These are phyloP conservation scores for Thymallus thymallus DNA, from an alignment of 2,113 vertebrate species.

Conservation along the genomic window DNA sequence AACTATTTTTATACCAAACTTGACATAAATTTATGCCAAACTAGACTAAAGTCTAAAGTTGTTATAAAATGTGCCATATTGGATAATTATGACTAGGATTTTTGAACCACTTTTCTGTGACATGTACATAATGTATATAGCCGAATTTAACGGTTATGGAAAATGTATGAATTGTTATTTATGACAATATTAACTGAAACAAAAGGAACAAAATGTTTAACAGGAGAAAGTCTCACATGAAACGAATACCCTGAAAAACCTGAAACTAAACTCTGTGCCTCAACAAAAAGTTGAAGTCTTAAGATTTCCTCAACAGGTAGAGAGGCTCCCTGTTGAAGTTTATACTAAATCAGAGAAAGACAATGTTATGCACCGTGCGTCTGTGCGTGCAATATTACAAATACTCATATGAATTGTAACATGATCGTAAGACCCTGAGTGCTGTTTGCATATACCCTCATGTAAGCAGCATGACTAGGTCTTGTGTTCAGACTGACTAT, in stretches of 20 bases:
- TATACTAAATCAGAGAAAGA: conserved; percentile 75
- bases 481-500: conserved; percentile 83
- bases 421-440: conserved; percentile 84
- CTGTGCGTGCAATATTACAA: conserved; percentile 66
- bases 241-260: conserved; percentile 91
- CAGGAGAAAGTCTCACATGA: conserved; percentile 93
- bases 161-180: conserved; percentile 93
- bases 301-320: conserved; percentile 97
- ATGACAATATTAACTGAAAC: conserved; percentile 93
- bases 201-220: conserved; percentile 82
- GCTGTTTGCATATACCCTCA: conserved; percentile 93
- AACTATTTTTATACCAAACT: conserved; percentile 96
- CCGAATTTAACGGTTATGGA: conserved; percentile 79
- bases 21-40: conserved; percentile 81
- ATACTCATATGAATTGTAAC: conserved; percentile 69
- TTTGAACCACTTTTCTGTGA: conserved; percentile 78
- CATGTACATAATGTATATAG: conserved; percentile 85
- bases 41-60: conserved; percentile 87
- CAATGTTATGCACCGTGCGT: conserved; percentile 65
- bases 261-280: conserved; percentile 92
- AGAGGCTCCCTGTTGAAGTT: conserved; percentile 95
- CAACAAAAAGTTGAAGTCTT: conserved; percentile 96
- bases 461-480: conserved; percentile 81
- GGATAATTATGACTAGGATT: conserved; percentile 84
- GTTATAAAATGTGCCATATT: conserved; percentile 87